phyloP scores from a whole-genome alignment of 2,888 invertebrate species.

The Dascillus cervinus region DNA sequence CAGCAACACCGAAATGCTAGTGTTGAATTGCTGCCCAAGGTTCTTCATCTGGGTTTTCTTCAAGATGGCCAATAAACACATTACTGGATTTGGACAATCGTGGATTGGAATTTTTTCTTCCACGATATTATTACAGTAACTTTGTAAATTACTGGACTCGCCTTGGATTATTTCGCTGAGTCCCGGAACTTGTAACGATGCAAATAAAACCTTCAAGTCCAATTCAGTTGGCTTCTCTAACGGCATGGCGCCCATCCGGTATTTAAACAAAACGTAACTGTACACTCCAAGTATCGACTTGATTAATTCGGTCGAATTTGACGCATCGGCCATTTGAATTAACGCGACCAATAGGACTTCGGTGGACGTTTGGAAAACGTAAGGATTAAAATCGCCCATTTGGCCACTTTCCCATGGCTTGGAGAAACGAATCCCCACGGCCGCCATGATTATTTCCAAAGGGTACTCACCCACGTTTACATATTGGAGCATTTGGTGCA shows the following conservation, averaged over 20 bases:
- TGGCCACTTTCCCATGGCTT: too few relatives aligned
- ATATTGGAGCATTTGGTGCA: constrained; percentile 1
- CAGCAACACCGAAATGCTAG: too few relatives aligned
- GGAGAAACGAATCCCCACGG: background rate
- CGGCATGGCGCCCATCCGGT: background rate
- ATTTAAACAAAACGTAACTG: background rate
- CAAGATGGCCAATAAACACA: constrained; percentile 4
- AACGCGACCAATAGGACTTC: background rate
- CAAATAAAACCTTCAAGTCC: background rate
- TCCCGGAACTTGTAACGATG: background rate
- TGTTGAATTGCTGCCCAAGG: too few relatives aligned
- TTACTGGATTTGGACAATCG: background rate
- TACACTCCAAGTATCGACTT: constrained; percentile 1
- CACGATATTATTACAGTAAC: too few relatives aligned
- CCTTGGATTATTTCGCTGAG: background rate
- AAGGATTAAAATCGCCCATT: background rate
- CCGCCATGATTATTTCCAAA: constrained; percentile 3
- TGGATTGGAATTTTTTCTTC: constrained; percentile 1
- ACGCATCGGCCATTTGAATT: background rate
- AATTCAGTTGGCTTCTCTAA: background rate
- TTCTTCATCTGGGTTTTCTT: too few relatives aligned
- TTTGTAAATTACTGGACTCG: too few relatives aligned
- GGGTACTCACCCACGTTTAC: constrained; percentile 2
- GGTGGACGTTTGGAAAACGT: background rate
- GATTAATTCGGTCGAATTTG: background rate